Conservation (phyloP, 2,797 vertebrate genomes). For the Halcyon smyrnensis region DNA sequence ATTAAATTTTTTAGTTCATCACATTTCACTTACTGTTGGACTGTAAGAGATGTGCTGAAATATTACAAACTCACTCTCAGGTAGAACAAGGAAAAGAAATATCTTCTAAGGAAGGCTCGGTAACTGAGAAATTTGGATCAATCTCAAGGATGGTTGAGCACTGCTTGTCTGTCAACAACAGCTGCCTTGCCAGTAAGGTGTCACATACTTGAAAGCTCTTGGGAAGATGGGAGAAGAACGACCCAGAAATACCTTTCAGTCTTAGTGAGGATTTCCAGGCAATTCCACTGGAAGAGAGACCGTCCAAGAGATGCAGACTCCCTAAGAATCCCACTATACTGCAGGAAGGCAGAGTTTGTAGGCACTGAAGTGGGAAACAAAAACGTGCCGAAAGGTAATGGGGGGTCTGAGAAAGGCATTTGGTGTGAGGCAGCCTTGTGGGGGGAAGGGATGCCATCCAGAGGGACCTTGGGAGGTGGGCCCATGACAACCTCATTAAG, state of each 20-base stretch:
- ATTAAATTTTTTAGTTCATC: not conserved
- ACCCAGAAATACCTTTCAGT: not conserved
- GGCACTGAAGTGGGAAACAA: conserved; percentile 78
- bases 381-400: conserved; percentile 59
- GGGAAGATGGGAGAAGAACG: not conserved
- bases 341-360: conserved; percentile 71
- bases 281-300: not conserved
- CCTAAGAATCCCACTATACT: not conserved
- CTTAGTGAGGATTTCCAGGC: not conserved
- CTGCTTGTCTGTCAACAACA: not conserved
- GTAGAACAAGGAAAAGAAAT: not conserved
- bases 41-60: not conserved
- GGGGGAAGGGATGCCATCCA: no score
- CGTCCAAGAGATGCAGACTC: not conserved
- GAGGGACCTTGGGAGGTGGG: no score
- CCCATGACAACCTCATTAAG: no score
- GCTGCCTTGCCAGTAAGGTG: not conserved
- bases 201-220: not conserved
- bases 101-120: not conserved
- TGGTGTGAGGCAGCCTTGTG: not conserved
- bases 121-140: not conserved
- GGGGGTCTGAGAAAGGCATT: not conserved
- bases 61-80: not conserved
- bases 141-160: not conserved
- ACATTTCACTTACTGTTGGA: not conserved